phyloP scores from a whole-genome alignment of 1,140 invertebrate genomes.

The Zaprionus lachaisei region DNA sequence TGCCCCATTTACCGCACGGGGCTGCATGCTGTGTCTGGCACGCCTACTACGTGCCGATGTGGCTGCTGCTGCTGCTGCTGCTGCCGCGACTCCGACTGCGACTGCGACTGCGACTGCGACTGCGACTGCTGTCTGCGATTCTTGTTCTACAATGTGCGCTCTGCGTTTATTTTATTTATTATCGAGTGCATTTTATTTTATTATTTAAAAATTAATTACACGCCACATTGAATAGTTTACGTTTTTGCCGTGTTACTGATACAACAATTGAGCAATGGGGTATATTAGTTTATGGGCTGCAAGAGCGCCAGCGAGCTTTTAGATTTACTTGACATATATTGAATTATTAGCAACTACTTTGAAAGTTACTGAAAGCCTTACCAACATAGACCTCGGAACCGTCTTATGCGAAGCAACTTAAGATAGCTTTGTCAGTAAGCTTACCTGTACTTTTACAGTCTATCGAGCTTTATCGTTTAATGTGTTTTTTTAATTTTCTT shows the following conservation, averaged over 20 bases:
- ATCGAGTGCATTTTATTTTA: constrained; percentile 58
- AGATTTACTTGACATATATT: not conserved
- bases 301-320: not conserved
- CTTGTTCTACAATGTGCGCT: constrained; percentile 15
- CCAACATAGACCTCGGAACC: too few relatives aligned
- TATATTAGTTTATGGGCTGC: constrained; percentile 1
- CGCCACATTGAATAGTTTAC: constrained; percentile 54
- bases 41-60: not conserved
- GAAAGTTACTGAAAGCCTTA: not conserved
- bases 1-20: not conserved
- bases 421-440: too few relatives aligned
- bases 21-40: constrained; percentile 1
- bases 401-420: too few relatives aligned
- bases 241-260: constrained; percentile 29
- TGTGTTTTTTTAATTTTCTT: not conserved
- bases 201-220: constrained; percentile 81
- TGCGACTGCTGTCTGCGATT: constrained; percentile 9
- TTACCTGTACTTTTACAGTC: not conserved
- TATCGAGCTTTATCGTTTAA: not conserved
- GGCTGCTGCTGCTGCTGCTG: not conserved
- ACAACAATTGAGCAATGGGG: constrained; percentile 26
- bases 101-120: not conserved
- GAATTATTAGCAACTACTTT: not conserved
- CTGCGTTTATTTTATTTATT: constrained; percentile 38
- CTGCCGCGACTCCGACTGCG: not conserved